Conservation (phyloP, 1,140 invertebrate species). For the Eueides isabella region DNA sequence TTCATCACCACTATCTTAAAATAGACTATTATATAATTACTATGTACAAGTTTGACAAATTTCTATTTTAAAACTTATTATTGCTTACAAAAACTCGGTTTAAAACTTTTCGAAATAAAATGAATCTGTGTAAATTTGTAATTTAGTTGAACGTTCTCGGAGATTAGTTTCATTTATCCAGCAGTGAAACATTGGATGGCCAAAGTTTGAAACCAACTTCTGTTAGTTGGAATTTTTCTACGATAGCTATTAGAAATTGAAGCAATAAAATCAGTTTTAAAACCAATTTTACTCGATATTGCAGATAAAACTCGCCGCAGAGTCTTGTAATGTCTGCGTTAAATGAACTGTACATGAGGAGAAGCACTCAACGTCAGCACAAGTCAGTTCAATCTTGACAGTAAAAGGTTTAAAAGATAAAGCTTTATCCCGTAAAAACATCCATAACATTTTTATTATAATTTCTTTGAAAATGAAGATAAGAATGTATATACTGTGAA, state of each 20-base stretch:
- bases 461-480: background rate
- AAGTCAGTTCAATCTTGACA: background rate
- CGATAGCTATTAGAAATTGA: conserved; percentile 13
- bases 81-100: too few species aligned
- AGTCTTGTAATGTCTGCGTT: conserved; percentile 15
- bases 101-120: background rate
- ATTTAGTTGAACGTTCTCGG: background rate
- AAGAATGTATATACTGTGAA: background rate
- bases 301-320: conserved; percentile 1
- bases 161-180: conserved; percentile 5
- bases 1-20: too few species aligned
- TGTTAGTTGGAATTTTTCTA: background rate
- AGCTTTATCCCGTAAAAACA: conserved; percentile 1
- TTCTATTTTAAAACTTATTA: too few species aligned
- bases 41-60: too few species aligned
- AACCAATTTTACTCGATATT: conserved; percentile 3
- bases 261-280: conserved; percentile 16
- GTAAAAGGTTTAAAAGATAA: conserved; percentile 15
- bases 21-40: too few species aligned
- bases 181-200: background rate
- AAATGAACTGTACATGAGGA: conserved; percentile 14
- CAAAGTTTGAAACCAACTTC: background rate
- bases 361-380: conserved; percentile 7
- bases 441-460: conserved; percentile 14
- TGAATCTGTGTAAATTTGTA: background rate